A percentile compares a stretch with the other conserved stretches of the same genome.
These are phyloP conservation scores for Drosophila austrosaltans DNA, from an alignment of 2,888 invertebrate species.

Conservation along the genomic window DNA sequence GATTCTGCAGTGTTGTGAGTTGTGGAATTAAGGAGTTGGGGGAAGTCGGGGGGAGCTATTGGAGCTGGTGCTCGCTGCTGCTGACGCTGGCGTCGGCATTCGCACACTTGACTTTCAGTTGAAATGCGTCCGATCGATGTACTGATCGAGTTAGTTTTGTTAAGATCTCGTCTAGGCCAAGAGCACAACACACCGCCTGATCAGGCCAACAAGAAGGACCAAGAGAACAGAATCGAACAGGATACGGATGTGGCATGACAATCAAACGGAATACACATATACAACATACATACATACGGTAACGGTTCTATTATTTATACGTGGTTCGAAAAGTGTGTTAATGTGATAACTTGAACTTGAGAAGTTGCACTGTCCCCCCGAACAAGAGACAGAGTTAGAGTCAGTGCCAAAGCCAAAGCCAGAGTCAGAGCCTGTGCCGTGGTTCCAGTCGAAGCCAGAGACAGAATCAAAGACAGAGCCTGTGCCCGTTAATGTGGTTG, in stretches of 20 bases:
- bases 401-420: background rate
- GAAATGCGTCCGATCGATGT: conserved; percentile 79
- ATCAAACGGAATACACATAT: background rate
- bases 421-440: background rate
- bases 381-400: no score
- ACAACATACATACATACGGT: conserved; percentile 22
- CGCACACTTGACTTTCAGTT: conserved; percentile 69
- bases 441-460: conserved; percentile 10
- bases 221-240: conserved; percentile 24
- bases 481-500: conserved; percentile 9
- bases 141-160: conserved; percentile 82
- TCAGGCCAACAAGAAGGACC: conserved; percentile 36
- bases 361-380: conserved; percentile 33
- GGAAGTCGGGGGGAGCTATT: conserved; percentile 31
- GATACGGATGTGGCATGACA: conserved; percentile 36
- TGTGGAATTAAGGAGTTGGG: conserved; percentile 34
- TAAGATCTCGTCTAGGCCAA: conserved; percentile 81
- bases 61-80: conserved; percentile 20
- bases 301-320: conserved; percentile 37
- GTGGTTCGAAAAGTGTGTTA: conserved; percentile 40
- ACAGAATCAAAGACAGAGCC: background rate
- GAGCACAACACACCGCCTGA: conserved; percentile 57
- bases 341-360: conserved; percentile 43
- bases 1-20: conserved; percentile 27
- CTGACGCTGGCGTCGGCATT: conserved; percentile 46